Conservation (phyloP, 1,140 invertebrate genomes). For the Oryctes rhinoceros region DNA sequence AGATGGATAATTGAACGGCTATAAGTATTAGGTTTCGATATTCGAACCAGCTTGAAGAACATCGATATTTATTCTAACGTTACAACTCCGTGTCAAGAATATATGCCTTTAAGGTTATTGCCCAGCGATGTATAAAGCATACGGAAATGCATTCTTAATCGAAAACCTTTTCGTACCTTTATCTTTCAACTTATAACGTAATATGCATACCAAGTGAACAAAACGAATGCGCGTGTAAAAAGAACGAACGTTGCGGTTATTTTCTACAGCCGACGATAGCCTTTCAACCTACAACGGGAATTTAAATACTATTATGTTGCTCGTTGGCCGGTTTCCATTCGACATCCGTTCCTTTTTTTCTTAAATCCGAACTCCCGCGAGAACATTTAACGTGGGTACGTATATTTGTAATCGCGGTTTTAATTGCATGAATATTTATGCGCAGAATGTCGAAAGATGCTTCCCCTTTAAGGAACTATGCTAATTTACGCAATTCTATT, state of each 20-base stretch:
- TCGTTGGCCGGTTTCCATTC: background rate
- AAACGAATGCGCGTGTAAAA: background rate
- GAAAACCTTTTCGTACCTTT: slow-evolving; percentile 27
- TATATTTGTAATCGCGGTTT: background rate
- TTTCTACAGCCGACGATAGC: background rate
- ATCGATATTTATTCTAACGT: background rate
- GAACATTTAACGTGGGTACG: background rate
- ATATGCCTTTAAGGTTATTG: slow-evolving; percentile 23
- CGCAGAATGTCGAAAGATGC: background rate
- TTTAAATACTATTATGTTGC: slow-evolving; percentile 1
- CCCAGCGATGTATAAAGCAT: background rate
- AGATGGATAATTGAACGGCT: too few species aligned
- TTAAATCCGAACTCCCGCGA: background rate
- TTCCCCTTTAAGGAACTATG: background rate
- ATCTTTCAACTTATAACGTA: slow-evolving; percentile 24
- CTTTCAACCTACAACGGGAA: slow-evolving; percentile 23
- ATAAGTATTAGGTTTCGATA: too few species aligned
- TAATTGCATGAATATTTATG: slow-evolving; percentile 5
- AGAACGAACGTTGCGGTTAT: slow-evolving; percentile 6
- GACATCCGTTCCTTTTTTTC: slow-evolving; percentile 3
- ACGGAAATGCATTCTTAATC: slow-evolving; percentile 38
- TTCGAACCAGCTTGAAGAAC: too few species aligned
- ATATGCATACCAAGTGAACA: slow-evolving; percentile 24
- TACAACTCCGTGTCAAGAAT: slow-evolving; percentile 11
- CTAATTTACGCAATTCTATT: background rate